phyloP scores from a whole-genome alignment of 2,797 vertebrate genomes.

The Sebastes minor region DNA sequence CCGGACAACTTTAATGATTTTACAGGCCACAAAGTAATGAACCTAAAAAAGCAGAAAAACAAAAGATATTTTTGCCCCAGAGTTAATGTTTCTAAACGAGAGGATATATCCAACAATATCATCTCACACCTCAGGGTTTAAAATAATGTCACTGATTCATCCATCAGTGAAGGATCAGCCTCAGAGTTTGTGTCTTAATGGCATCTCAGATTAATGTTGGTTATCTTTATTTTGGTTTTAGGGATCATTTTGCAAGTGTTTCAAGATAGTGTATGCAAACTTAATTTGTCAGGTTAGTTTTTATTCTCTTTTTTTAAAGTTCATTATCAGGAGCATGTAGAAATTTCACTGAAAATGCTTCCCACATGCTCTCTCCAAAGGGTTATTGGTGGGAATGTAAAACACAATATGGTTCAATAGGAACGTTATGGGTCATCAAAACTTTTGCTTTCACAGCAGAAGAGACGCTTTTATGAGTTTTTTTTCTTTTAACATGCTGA shows the following conservation, averaged over 20 bases:
- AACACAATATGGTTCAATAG: not conserved
- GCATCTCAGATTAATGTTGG: not conserved
- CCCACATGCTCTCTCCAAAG: not conserved
- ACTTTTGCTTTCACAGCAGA: not conserved
- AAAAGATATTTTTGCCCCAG: not conserved
- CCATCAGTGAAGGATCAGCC: not conserved
- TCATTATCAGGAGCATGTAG: not conserved
- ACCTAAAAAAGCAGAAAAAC: not conserved
- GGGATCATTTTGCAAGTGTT: not conserved
- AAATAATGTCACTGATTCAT: not conserved
- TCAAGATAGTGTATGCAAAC: not conserved
- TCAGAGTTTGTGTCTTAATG: not conserved
- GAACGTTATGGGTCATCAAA: not conserved
- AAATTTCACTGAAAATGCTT: not conserved
- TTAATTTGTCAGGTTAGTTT: not conserved
- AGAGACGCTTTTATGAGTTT: not conserved
- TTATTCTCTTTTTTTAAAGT: not conserved
- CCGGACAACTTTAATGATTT: not conserved
- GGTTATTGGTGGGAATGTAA: not conserved
- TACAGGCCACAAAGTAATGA: not conserved
- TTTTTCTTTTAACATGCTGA: conserved; percentile 8
- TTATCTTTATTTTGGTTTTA: not conserved
- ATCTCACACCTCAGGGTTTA: not conserved
- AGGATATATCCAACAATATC: not conserved
- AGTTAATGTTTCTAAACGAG: not conserved